Evolutionary conservation across 2,113 vertebrate species (phyloP).

Genomic region (Toxostoma redivivum): DNA sequence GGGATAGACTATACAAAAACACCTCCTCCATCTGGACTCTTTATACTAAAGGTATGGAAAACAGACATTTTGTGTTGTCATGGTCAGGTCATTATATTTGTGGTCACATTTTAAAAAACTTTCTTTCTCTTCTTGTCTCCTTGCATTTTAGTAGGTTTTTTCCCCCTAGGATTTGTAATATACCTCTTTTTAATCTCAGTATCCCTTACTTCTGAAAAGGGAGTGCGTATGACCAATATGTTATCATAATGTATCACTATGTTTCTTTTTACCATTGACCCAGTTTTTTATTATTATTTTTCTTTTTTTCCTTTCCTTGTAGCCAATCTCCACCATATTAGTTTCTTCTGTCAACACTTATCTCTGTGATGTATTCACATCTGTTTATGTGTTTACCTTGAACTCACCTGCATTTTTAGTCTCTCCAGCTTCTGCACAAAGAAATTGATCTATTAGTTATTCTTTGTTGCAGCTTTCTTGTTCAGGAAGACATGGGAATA

Average conservation of each 20-base stretch:
- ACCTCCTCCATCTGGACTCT: not conserved
- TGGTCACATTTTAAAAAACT: accelerated
- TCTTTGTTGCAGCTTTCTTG: not conserved
- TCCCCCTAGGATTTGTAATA: not conserved
- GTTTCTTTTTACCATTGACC: not conserved
- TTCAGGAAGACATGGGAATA: not conserved
- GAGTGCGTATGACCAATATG: not conserved
- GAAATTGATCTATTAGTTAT: not conserved
- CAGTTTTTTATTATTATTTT: not conserved
- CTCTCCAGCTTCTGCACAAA: not conserved
- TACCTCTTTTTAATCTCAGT: not conserved
- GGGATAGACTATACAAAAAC: not conserved
- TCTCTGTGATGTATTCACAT: not conserved
- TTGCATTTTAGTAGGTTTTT: not conserved
- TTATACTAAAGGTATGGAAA: not conserved
- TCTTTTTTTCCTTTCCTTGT: not conserved
- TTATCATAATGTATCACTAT: not conserved
- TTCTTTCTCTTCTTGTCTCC: not conserved
- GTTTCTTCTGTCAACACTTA: not conserved
- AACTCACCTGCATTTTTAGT: not conserved
- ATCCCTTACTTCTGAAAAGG: not conserved
- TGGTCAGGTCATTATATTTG: not conserved
- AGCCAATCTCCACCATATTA: not conserved
- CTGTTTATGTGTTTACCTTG: not conserved
- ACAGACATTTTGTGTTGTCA: not conserved